Evolutionary conservation across 2,113 vertebrate genomes (phyloP), one percentile per base, ranked within the genome.

Genomic region (Tor tambroides): DNA sequence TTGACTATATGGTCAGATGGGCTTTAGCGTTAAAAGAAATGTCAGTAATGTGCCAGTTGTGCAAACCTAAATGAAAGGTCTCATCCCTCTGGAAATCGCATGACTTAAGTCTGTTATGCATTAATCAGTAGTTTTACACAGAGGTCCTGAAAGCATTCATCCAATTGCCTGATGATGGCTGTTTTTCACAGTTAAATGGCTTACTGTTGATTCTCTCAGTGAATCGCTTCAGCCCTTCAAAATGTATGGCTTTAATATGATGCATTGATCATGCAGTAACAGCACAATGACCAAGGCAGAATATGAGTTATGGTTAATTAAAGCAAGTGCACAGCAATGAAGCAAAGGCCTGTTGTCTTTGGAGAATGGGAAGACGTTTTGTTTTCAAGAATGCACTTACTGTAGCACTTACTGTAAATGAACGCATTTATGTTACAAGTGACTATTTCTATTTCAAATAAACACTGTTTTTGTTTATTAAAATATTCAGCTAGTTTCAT

Each of bases 61-160:
- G 35, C 61, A 82, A 15, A 21, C 12, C 41, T 51, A 46, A 69
- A 49, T 69, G 15, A 23, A 83, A 8, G 5, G 41, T 83, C 69
- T 83, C 41, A 26, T 83, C 19, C 14, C 41, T 69, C 14, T 51
- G n/a, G 26, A 83, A 83, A 10, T 15, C 3, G 3, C 11, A n/a
- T 76, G 56, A 23, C n/a, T 80, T 80, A 11, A 54, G 2, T 63
- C 56, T 81, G 14, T 81, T 38, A 81, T 81, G n/a, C 6, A n/a
- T 59, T n/a, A 59, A 41, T 74, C 5, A 41, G 51, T 51, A 17
- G 14, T 32, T 21, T 49, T 19, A 71, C 51, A 51, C 5, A 51
- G 49, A 6, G 15, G 30, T 17, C 35, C 23, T 59, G 26, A 28
- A 49, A 17, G n/a, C 23, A 51, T 77, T n/a, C 14, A 15, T 26